Evolutionary conservation across 2,888 invertebrate genomes (phyloP), one percentile per base, ranked within the genome.

Genomic region (Saturnia japonica): DNA sequence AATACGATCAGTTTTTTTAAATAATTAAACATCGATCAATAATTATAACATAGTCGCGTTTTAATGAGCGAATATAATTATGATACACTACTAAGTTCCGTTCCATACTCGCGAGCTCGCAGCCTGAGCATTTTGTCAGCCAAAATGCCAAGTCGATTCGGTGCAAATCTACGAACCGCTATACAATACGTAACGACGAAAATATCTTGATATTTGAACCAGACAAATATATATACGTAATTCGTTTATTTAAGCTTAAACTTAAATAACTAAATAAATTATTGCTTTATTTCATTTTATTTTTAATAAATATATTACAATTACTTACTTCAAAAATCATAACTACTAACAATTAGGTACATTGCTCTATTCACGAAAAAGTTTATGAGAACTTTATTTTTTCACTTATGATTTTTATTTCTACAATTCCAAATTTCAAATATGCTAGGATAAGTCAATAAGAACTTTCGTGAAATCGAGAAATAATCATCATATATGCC

Each of bases 101-200:
- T 78, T 89, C 89, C 88, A 87, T 78, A 84, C 77, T 75, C 71
- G 75, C 72, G 73, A 85, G 80, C 86, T 77, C 80, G 76, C 80
- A 80, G 76, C 81, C 80, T 83, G 79, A 87, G 85, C 87, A 89
- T 92, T 85, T 93, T 90, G 91, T 90, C 90, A 89, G 91, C 90
- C 91, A 82, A 92, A 93, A 93, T 93, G 93, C 88, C 93, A 93
- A 87, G 88, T 85, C 84, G 88, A 86, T 86, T 89, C 86, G 86
- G 85, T 85, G 88, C 87, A 87, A 91, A 90, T 88, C 91, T 90
- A 88, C 86, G 85, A 77, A 87, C 89, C 88, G 87, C 88, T 88
- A 87, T 81, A 82, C 81, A 77, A 78, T 78, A 71, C 79, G 86
- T 75, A 51, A 70, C 76, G 78, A 76, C 68, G 47, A 45, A 76